Base-by-base conservation (phyloP, 1,140 invertebrate species). In the Drosophila sechellia region DNA sequence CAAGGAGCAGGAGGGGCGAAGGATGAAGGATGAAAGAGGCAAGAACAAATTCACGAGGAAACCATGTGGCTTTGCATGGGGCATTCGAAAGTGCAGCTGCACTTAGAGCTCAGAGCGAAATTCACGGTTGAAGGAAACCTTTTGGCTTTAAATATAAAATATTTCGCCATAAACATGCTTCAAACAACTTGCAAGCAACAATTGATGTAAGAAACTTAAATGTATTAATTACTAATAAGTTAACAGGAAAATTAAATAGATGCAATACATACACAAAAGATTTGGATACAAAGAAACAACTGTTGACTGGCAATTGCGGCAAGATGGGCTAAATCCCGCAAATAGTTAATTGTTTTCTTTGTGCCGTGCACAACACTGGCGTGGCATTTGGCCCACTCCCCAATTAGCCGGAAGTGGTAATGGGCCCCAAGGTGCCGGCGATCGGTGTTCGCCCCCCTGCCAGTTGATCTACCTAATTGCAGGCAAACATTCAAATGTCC, bases 341-440 rank as follows among this genome's bases (percentile, higher is more conserved):
- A 63, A 63, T 59, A 63, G 27, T 53, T 68, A 68, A 68, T 68
- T 68, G 64, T 31, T 65, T 65, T 43, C 37, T 40, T 61, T 66
- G 31, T 31, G 6, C 5, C 12, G 45, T 66, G 63, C 20, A 35
- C 31, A 49, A 17, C n/a, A 17, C 25, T 31, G 35, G 10, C 11
- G 55, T 40, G 63, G 55, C 56, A 65, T 59, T 60, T 42, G 13
- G 58, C 46, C 35, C 57, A 22, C 45, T 45, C 64, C 46, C 34
- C 64, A 68, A 68, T 68, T 68, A 68, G 46, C 64, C 64, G 59
- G 64, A 68, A 68, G 64, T 68, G 64, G 59, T 65, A 68, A 68
- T 68, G 46, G 48, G 46, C 31, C 64, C 64, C 64, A 60, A 42
- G 37, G 60, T 50, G 59, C 37, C 60, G 13, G 64, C 64, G 64